Base-by-base conservation (phyloP, 2,797 vertebrate species). In the Clamator glandarius region DNA sequence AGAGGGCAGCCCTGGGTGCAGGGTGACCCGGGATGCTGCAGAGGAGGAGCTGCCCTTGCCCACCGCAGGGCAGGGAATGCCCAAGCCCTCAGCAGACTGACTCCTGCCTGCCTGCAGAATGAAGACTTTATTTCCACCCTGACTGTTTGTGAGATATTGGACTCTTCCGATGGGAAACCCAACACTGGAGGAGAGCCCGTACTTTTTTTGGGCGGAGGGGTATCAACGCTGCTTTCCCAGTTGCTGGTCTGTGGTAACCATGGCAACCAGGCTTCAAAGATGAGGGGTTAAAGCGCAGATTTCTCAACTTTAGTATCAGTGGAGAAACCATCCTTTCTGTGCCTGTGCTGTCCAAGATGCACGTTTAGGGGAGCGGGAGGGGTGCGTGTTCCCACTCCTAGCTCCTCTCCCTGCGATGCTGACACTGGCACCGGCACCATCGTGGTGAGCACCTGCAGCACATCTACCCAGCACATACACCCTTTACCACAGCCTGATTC, bases 311-410 rank as follows among this genome's bases (percentile, higher is more conserved):
- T 3, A 11, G 24, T 48, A 4, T 59, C 13, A 2, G 52, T 41
- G 44, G 28, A 86, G 67, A 42, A 74, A 31, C 12, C 0, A 3
- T 61, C 66, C 72, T 70, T 51, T 35, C 5, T 2, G 1, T 16
- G 33, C 44, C 12, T 33, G 28, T 29, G 57, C 28, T 23, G 28
- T 3, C 7, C 21, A 48, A 18, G 35, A 8, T 12, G 33, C 2
- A 8, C 8, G 10, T 7, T 33, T 6, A 1, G 31, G 62, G 46
- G 7, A 4, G 20, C 0, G 0, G 8, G 20, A 20, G 26, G 20
- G 6, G 14, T 1, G 0, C 0, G 1, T 7, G 21, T n/a, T 23
- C 33, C 55, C 1, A 1, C 9, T 31, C 23, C 33, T 48, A 1
- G 1, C 16, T 21, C 21, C 33, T 15, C 12, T 35, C 55, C 55